phyloP scores from a whole-genome alignment of 2,797 vertebrate genomes.

The Lepilemur septentrionalis region DNA sequence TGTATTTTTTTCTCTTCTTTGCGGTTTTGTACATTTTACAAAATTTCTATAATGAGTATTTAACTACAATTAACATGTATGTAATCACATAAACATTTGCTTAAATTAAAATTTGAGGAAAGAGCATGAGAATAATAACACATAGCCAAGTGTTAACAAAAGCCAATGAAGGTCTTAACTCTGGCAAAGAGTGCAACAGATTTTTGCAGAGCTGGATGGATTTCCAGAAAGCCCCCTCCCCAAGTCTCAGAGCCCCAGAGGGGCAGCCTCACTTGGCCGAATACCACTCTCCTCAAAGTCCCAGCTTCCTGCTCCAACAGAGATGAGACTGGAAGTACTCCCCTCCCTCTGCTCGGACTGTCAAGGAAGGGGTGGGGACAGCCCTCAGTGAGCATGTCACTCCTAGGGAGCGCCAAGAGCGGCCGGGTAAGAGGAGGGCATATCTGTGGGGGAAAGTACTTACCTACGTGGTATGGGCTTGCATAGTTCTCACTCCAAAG shows the following conservation, averaged over 20 bases:
- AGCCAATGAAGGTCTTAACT: background rate
- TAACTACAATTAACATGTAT: background rate
- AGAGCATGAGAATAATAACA: background rate
- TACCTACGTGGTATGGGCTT: background rate
- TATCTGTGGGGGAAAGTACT: accelerated
- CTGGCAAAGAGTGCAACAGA: background rate
- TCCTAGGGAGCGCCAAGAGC: background rate
- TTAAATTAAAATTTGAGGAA: background rate
- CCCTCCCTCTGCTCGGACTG: background rate
- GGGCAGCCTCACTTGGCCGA: slow-evolving; percentile 29
- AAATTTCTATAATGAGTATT: background rate
- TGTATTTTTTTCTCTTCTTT: background rate
- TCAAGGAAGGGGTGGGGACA: background rate
- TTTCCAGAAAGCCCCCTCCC: background rate
- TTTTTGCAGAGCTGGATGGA: background rate
- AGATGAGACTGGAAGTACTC: background rate
- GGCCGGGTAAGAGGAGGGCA: background rate
- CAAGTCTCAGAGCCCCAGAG: background rate
- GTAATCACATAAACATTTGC: background rate
- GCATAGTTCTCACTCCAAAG: background rate
- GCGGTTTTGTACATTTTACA: background rate
- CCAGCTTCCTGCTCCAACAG: slow-evolving; percentile 1
- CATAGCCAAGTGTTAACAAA: background rate
- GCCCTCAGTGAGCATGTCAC: background rate
- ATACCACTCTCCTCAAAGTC: slow-evolving; percentile 30